Percentiles rank a stretch among this genome's conserved stretches.
Conservation (phyloP, 2,113 vertebrate species). For the Rhegmatorhina hoffmannsi region DNA sequence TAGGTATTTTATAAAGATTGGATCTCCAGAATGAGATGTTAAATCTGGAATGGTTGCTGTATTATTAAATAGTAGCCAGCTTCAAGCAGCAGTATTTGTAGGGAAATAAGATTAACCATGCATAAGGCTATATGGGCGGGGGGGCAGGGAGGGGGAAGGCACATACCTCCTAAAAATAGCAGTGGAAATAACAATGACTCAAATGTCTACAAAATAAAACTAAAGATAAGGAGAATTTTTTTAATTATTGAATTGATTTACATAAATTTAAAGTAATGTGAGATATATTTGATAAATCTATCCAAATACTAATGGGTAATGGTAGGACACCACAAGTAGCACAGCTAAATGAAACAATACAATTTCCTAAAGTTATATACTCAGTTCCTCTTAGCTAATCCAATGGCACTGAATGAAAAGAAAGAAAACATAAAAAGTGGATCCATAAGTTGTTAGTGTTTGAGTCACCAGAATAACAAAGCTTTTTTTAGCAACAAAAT, state of each 20-base stretch:
- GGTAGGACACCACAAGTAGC: not conserved
- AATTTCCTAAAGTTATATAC: not conserved
- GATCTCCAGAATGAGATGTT: not conserved
- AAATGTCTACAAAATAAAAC: not conserved
- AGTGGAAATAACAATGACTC: not conserved
- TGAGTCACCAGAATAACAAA: not conserved
- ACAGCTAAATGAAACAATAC: not conserved
- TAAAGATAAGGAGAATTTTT: not conserved
- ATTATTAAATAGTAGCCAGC: not conserved
- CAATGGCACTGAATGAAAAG: not conserved
- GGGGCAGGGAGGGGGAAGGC: not conserved
- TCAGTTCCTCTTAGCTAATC: not conserved
- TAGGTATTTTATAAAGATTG: not conserved
- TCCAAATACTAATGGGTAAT: not conserved
- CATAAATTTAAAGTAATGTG: not conserved
- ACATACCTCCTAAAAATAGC: not conserved
- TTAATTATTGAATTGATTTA: not conserved
- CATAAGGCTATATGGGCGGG: not conserved
- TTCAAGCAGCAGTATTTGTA: not conserved
- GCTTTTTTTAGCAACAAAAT: not conserved
- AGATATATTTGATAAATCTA: not conserved
- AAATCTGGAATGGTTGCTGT: not conserved
- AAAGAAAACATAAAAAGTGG: not conserved
- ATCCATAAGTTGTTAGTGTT: not conserved
- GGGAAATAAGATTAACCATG: not conserved